Base-by-base conservation (phyloP, 2,888 invertebrate genomes). In the Hirtodrosophila alboralis region DNA sequence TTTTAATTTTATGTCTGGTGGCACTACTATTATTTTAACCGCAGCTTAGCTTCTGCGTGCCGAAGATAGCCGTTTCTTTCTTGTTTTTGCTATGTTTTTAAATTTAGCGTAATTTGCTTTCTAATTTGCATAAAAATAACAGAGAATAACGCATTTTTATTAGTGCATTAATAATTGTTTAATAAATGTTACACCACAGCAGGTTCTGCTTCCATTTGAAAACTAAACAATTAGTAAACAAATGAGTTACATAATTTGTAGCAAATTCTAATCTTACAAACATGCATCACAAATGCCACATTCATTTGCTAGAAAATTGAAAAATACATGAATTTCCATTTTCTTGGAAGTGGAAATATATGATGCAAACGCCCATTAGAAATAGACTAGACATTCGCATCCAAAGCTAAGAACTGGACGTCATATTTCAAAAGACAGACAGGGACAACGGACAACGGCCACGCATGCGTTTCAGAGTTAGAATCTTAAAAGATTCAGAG, bases 371-470 rank as follows among this genome's bases (percentile, higher is more conserved):
- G 10, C 43, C 52, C 56, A 64, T 64, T 67, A 41, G 57, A 58
- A 67, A 60, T 57, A 48, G 59, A 44, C 59, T 64, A 65, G 73
- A 65, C 61, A 81, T 63, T 57, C 60, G 72, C 67, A 62, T 67
- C 56, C 58, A 59, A 48, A 31, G 57, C 49, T 30, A 10, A 40
- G 34, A 80, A 80, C 84, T 77, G 65, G 72, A 58, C 75, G 73
- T 75, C 84, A 84, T 80, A 81, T 84, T 84, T 80, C 80, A 79
- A 68, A 56, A 54, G 81, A 57, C 58, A 59, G 49, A 41, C 48
- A 21, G 48, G 34, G 36, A 13, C 43, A 45, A 36, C 52, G 34
- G 36, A 13, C 43, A 45, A 36, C 36, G 48, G 44, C 59, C 47
- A 58, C 60, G 59, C 59, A 61, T 66, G 70, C 60, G 56, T 31